Evolutionary conservation across 2,797 vertebrate genomes (phyloP).

Genomic region (Sebastes reedi): DNA sequence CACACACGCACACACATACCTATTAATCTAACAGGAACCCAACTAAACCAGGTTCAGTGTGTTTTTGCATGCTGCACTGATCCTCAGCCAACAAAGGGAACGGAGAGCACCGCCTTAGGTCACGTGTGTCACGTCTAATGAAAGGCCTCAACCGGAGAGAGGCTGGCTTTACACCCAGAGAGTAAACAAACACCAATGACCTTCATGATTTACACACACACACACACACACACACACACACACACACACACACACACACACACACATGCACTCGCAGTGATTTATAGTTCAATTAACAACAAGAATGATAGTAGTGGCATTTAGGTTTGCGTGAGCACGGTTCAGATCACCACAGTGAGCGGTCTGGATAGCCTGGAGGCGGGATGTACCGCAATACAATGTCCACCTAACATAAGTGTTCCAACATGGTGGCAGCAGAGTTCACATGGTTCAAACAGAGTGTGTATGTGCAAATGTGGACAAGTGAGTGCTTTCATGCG

Average conservation of each 20-base stretch:
- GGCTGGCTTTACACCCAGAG: slow-evolving; percentile 35
- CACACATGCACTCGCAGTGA: not conserved
- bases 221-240: not conserved
- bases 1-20: not conserved
- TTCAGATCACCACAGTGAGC: slow-evolving; percentile 41
- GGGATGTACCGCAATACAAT: not conserved
- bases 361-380: slow-evolving; percentile 26
- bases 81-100: slow-evolving; percentile 35
- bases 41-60: not conserved
- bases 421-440: slow-evolving; percentile 11
- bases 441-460: slow-evolving; percentile 32
- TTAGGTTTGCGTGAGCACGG: slow-evolving; percentile 45
- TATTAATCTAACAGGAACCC: not conserved
- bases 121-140: slow-evolving; percentile 56
- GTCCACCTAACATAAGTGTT: slow-evolving; percentile 13
- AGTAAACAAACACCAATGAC: slow-evolving; percentile 65
- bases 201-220: slow-evolving; percentile 33
- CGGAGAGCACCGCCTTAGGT: slow-evolving; percentile 44
- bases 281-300: slow-evolving; percentile 71
- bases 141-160: slow-evolving; percentile 41
- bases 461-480: not conserved
- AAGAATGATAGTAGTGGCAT: slow-evolving; percentile 59
- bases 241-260: not conserved
- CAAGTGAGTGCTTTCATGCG: not conserved
- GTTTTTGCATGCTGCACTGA: slow-evolving; percentile 30